Percentiles rank a stretch among this genome's conserved stretches.
phyloP scores from a whole-genome alignment of 2,113 vertebrate genomes.

The Andinoacara biseriatus region DNA sequence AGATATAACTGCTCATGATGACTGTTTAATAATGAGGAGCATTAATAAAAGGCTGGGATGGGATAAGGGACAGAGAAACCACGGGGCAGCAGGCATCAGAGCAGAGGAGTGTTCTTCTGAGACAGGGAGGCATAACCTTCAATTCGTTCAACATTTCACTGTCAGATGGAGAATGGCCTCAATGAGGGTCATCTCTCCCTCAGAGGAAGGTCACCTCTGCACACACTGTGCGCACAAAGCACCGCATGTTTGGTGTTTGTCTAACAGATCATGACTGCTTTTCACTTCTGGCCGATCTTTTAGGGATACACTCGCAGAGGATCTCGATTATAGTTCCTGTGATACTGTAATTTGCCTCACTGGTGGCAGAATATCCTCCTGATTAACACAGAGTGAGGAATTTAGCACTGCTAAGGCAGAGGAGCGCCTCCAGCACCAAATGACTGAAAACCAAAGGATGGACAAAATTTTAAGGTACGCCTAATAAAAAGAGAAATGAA shows the following conservation, averaged over 20 bases:
- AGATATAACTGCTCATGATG: neutral
- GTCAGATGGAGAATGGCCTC: conserved; percentile 46
- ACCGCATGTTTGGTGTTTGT: neutral
- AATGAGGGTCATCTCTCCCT: conserved; percentile 45
- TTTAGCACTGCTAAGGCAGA: fast-evolving
- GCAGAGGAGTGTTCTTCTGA: neutral
- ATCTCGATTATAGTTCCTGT: neutral
- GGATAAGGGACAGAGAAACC: neutral
- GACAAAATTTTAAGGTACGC: neutral
- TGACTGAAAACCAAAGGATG: neutral
- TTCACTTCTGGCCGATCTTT: neutral
- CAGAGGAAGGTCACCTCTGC: conserved; percentile 38
- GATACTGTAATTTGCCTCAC: fast-evolving
- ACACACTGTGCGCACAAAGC: neutral
- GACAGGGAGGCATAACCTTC: neutral
- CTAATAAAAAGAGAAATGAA: neutral
- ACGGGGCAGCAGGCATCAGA: neutral
- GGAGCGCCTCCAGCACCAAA: neutral
- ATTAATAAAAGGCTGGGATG: neutral
- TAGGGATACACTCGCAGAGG: neutral
- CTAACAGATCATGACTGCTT: neutral
- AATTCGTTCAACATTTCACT: conserved; percentile 45
- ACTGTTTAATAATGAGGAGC: neutral
- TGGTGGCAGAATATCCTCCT: fast-evolving
- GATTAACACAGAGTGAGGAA: neutral